Conservation (phyloP, 2,797 vertebrate species). For the Trachurus trachurus region DNA sequence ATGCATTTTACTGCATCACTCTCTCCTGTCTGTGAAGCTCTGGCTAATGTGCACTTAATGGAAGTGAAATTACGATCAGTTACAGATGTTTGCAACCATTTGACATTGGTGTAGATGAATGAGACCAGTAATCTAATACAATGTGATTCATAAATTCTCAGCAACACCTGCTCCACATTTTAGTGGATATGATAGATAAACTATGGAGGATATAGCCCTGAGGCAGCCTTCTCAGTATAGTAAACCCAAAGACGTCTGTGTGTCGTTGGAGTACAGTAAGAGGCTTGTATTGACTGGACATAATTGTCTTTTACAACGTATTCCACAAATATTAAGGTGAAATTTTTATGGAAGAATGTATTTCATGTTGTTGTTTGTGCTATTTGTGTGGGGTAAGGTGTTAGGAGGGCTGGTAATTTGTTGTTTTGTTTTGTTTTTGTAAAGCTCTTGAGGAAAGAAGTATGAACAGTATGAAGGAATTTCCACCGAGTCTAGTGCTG, state of each 20-base stretch:
- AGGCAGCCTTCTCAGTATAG: neutral
- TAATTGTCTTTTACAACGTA: neutral
- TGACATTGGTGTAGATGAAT: slow-evolving; percentile 60
- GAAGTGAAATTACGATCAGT: slow-evolving; percentile 70
- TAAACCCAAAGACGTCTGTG: neutral
- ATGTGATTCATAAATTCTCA: slow-evolving; percentile 61
- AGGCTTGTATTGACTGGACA: neutral
- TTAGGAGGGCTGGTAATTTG: neutral
- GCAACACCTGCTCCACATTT: slow-evolving; percentile 65
- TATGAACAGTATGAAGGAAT: neutral
- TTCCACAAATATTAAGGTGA: neutral
- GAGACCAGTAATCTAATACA: slow-evolving; percentile 61
- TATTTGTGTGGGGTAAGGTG: neutral
- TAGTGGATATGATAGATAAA: slow-evolving; percentile 48
- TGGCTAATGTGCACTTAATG: slow-evolving; percentile 71
- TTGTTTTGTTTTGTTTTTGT: neutral
- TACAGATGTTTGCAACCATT: slow-evolving; percentile 73
- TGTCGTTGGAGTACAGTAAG: neutral
- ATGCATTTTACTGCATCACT: slow-evolving; percentile 52
- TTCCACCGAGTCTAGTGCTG: slow-evolving; percentile 1
- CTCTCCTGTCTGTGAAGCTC: slow-evolving; percentile 36
- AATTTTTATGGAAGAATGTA: neutral
- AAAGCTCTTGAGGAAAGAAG: slow-evolving; percentile 16
- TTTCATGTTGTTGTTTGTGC: neutral
- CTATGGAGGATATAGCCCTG: slow-evolving; percentile 27